Percentiles rank a stretch among this genome's conserved stretches.
phyloP scores from a whole-genome alignment of 2,888 invertebrate genomes.

The Isoperla grammatica region DNA sequence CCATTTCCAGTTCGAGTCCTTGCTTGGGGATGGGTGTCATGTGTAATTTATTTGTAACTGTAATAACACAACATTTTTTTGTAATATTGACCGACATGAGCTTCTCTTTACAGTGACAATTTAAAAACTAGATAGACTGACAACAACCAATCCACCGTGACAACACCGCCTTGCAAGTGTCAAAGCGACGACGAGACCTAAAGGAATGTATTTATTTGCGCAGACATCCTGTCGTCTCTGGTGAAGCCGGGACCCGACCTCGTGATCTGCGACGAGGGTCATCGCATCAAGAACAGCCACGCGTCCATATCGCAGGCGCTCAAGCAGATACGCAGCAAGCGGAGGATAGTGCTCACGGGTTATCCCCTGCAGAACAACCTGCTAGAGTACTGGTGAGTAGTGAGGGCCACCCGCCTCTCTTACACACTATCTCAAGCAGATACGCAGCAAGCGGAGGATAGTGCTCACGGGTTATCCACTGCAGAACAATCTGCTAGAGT shows the following conservation, averaged over 20 bases:
- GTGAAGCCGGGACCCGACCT: slow-evolving; percentile 90
- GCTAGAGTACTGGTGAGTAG: slow-evolving; percentile 74
- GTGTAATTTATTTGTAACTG: too few relatives aligned
- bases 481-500: slow-evolving; percentile 94
- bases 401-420: slow-evolving; percentile 71
- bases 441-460: slow-evolving; percentile 87
- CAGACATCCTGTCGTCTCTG: slow-evolving; percentile 76
- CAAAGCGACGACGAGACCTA: too few relatives aligned
- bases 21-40: too few relatives aligned
- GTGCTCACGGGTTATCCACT: slow-evolving; percentile 97
- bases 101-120: too few relatives aligned
- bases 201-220: too few relatives aligned
- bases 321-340: slow-evolving; percentile 89
- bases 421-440: slow-evolving; percentile 90
- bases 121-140: too few relatives aligned
- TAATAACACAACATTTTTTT: too few relatives aligned
- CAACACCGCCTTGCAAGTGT: too few relatives aligned
- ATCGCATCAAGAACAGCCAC: slow-evolving; percentile 96
- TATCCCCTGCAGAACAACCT: slow-evolving; percentile 98
- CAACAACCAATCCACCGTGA: too few relatives aligned
- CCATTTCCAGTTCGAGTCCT: too few relatives aligned
- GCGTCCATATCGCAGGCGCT: slow-evolving; percentile 94
- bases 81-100: too few relatives aligned
- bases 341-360: slow-evolving; percentile 93
- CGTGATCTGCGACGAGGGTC: slow-evolving; percentile 95